Conservation (phyloP, 2,797 vertebrate genomes). For the Sebastes variabilis region DNA sequence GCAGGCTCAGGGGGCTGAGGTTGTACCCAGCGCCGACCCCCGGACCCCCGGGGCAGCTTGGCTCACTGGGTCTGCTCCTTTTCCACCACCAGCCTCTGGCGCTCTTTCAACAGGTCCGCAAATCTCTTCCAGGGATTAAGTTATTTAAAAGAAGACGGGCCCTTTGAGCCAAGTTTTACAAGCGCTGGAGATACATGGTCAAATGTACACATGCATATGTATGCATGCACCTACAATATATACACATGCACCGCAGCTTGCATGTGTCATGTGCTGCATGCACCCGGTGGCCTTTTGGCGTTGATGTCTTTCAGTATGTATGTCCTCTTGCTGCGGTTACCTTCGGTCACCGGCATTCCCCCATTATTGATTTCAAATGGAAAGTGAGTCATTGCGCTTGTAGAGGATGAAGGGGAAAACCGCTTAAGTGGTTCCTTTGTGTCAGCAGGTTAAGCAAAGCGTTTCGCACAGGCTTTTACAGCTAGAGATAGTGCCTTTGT, state of each 20-base stretch:
- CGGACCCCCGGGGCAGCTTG: conserved; percentile 4
- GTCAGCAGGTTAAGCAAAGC: conserved; percentile 80
- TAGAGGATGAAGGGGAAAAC: conserved; percentile 71
- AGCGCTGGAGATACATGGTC: background rate
- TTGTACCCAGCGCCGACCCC: conserved; percentile 8
- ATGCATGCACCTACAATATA: background rate
- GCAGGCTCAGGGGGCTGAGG: conserved; percentile 54
- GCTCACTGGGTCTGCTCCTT: conserved; percentile 18
- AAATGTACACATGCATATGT: background rate
- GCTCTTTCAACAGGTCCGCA: conserved; percentile 44
- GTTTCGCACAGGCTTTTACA: conserved; percentile 75
- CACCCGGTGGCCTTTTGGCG: conserved; percentile 24
- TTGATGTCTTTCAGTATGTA: conserved; percentile 47
- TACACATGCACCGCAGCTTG: background rate
- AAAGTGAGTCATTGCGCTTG: conserved; percentile 72
- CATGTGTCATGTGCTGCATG: background rate
- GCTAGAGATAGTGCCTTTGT: conserved; percentile 73
- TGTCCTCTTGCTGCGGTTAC: conserved; percentile 51
- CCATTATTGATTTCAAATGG: conserved; percentile 79
- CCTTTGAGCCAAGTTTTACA: conserved; percentile 5
- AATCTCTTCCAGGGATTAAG: conserved; percentile 21
- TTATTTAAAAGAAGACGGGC: conserved; percentile 18
- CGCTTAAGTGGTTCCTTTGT: conserved; percentile 79
- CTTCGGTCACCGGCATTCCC: conserved; percentile 52
- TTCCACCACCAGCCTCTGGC: conserved; percentile 27